Conservation (phyloP, 2,113 vertebrate genomes). For the Callionymus lyra region DNA sequence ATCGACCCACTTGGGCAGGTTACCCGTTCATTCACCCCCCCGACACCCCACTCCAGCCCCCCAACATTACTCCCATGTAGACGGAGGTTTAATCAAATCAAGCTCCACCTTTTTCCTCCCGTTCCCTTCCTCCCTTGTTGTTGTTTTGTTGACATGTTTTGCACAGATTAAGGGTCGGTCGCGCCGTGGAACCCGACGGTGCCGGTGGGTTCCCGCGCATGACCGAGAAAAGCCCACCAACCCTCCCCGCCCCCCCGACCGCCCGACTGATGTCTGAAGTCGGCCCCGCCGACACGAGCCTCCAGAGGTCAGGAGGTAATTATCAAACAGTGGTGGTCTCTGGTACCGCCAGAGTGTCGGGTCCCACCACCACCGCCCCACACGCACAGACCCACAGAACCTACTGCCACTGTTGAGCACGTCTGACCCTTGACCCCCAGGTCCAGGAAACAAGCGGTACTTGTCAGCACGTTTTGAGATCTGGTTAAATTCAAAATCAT, state of each 20-base stretch:
- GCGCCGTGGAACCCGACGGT: conserved; percentile 15
- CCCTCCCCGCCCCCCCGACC: conserved; percentile 11
- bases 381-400: conserved; percentile 33
- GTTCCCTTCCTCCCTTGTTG: conserved; percentile 7
- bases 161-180: too few species aligned
- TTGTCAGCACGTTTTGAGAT: conserved; percentile 19
- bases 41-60: too few species aligned
- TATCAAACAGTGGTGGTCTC: conserved; percentile 43
- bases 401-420: conserved; percentile 29
- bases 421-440: conserved; percentile 44
- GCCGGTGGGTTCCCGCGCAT: conserved; percentile 29
- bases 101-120: conserved; percentile 4
- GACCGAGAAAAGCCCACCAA: conserved; percentile 7
- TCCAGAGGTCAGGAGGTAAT: conserved; percentile 53
- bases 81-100: conserved; percentile 6
- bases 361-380: conserved; percentile 36
- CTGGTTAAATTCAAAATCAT: too few species aligned
- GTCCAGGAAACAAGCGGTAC: conserved; percentile 40
- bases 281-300: conserved; percentile 13
- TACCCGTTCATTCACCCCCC: conserved; percentile 22
- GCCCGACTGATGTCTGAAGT: conserved; percentile 18
- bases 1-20: conserved; percentile 16
- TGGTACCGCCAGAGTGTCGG: conserved; percentile 26
- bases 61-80: conserved; percentile 9
- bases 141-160: too few species aligned